These are phyloP conservation scores for Sebastes ruberrimus DNA, from an alignment of 2,797 vertebrate species.

Conservation along the genomic window DNA sequence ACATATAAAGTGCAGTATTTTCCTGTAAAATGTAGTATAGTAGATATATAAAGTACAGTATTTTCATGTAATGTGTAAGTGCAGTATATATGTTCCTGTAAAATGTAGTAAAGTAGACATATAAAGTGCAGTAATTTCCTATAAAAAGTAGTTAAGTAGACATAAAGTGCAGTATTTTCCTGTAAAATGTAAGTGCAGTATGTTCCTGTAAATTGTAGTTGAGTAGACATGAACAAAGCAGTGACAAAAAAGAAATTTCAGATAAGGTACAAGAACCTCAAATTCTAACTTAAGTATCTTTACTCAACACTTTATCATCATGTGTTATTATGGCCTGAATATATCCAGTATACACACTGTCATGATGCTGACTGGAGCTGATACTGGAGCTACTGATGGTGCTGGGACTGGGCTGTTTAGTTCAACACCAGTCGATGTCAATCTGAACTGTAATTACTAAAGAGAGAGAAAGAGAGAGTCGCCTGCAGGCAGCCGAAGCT, in stretches of 20 bases:
- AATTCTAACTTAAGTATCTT: background rate
- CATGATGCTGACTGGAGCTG: background rate
- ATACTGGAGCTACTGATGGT: constrained; percentile 6
- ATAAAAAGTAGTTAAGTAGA: no score
- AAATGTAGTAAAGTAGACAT: no score
- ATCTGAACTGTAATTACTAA: constrained; percentile 24
- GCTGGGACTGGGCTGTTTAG: background rate
- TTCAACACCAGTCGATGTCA: constrained; percentile 16
- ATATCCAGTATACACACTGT: background rate
- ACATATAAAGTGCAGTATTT: no score
- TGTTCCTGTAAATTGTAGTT: background rate
- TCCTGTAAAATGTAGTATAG: no score
- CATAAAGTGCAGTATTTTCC: no score
- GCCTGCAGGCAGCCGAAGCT: constrained; percentile 40
- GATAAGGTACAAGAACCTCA: background rate
- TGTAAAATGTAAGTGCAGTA: background rate
- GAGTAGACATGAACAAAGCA: background rate
- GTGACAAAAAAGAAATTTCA: background rate
- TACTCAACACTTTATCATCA: background rate
- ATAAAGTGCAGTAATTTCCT: no score
- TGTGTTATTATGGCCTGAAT: background rate
- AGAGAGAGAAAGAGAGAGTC: background rate
- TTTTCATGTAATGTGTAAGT: no score
- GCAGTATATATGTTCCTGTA: no score
- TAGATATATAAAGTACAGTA: no score